These are phyloP conservation scores for Drosophila repletoides DNA, from an alignment of 1,140 invertebrate species.

Conservation along the genomic window DNA sequence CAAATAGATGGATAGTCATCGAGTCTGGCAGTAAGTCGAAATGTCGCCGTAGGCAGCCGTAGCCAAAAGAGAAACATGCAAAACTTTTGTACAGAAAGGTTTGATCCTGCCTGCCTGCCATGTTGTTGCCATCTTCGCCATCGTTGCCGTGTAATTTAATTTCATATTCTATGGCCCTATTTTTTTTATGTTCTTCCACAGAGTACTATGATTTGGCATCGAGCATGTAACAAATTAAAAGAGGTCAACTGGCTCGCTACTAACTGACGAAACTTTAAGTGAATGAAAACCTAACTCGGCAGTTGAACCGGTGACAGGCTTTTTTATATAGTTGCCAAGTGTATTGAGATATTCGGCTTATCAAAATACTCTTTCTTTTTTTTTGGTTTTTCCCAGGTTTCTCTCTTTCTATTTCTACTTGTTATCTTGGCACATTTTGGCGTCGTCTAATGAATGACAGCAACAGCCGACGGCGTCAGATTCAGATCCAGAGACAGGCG, in stretches of 20 bases:
- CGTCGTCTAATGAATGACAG: slow-evolving; percentile 72
- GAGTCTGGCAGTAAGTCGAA: slow-evolving; percentile 21
- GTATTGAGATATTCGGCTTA: too few species aligned
- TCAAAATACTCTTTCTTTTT: too few species aligned
- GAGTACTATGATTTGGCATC: too few species aligned
- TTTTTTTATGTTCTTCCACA: slow-evolving; percentile 33
- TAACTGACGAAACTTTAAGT: too few species aligned
- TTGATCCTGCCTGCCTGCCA: slow-evolving; percentile 48
- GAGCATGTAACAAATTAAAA: too few species aligned
- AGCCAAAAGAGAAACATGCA: slow-evolving; percentile 49
- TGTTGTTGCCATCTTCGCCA: slow-evolving; percentile 7
- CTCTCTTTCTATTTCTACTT: slow-evolving; percentile 8
- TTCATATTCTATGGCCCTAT: slow-evolving; percentile 57
- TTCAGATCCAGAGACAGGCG: slow-evolving; percentile 4
- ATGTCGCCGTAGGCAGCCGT: slow-evolving; percentile 24
- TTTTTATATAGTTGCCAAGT: too few species aligned
- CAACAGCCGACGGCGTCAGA: slow-evolving; percentile 51
- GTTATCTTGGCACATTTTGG: slow-evolving; percentile 45
- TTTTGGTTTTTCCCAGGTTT: too few species aligned
- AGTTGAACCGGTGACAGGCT: too few species aligned
- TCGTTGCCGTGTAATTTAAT: slow-evolving; percentile 72
- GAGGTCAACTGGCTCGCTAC: too few species aligned
- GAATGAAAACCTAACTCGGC: too few species aligned
- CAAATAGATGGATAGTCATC: slow-evolving; percentile 42
- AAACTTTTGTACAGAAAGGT: slow-evolving; percentile 49